Percentiles rank a stretch among this genome's conserved stretches.
Conservation (phyloP, 2,113 vertebrate genomes). For the Odocoileus virginianus region DNA sequence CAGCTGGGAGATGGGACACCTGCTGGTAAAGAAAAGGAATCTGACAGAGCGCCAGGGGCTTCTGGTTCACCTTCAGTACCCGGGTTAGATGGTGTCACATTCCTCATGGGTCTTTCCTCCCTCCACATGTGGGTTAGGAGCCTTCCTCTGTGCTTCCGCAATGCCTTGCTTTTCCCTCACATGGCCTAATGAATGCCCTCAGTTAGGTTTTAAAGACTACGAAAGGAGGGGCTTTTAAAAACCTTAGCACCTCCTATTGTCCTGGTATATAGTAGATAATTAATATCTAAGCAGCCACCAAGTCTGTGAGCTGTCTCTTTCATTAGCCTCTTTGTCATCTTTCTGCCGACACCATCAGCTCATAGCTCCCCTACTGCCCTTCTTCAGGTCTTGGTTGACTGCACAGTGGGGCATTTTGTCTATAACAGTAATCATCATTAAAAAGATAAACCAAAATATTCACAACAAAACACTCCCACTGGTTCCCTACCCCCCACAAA, state of each 20-base stretch:
- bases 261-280: not conserved
- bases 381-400: constrained; percentile 2
- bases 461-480: not conserved
- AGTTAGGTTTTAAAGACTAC: not conserved
- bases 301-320: not conserved
- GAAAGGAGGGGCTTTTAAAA: not conserved
- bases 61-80: not conserved
- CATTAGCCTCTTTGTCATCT: not conserved
- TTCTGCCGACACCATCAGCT: not conserved
- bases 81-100: not conserved
- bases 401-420: not conserved
- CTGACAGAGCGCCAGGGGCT: not conserved
- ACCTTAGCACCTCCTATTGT: not conserved
- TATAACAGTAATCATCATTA: not conserved
- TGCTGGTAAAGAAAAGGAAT: not conserved
- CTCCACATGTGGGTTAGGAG: not conserved
- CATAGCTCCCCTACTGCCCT: not conserved
- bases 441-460: not conserved
- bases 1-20: not conserved
- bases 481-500: not conserved
- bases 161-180: not conserved
- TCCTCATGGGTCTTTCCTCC: not conserved
- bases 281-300: not conserved
- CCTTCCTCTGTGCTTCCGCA: not conserved
- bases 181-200: not conserved